These are phyloP conservation scores for Drosophila cardini DNA, from an alignment of 1,140 invertebrate genomes.

Conservation along the genomic window DNA sequence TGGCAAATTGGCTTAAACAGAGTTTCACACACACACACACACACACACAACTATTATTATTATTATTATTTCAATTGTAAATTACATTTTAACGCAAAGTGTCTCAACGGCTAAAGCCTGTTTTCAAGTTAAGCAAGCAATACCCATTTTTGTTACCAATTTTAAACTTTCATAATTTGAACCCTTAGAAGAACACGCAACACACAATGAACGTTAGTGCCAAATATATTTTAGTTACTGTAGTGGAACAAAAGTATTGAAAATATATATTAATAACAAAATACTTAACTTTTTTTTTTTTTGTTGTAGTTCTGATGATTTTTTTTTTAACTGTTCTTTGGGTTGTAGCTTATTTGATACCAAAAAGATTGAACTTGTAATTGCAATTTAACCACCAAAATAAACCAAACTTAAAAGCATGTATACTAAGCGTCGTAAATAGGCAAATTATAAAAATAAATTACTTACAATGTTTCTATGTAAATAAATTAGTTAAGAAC, in stretches of 20 bases:
- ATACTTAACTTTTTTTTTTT: constrained; percentile 14
- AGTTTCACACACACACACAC: constrained; percentile 11
- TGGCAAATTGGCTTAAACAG: constrained; percentile 24
- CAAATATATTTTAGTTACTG: constrained; percentile 55
- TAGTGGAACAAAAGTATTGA: constrained; percentile 44
- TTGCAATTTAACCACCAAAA: constrained; percentile 49
- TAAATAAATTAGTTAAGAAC: constrained; percentile 52
- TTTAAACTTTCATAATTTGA: constrained; percentile 1
- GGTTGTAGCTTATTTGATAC: constrained; percentile 57
- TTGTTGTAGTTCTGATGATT: constrained; percentile 45
- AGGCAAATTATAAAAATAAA: constrained; percentile 26
- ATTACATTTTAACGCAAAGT: constrained; percentile 64
- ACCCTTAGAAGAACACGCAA: constrained; percentile 48
- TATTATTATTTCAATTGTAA: constrained; percentile 42
- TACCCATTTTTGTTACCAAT: constrained; percentile 44
- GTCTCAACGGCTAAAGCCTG: constrained; percentile 71
- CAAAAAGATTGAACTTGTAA: constrained; percentile 30
- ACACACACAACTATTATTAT: no score
- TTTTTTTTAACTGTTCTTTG: constrained; percentile 35
- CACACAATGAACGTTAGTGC: constrained; percentile 75
- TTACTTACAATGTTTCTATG: constrained; percentile 47
- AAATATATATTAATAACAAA: constrained; percentile 14
- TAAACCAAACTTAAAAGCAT: constrained; percentile 48
- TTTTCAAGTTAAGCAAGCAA: constrained; percentile 51
- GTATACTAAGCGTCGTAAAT: constrained; percentile 61